Evolutionary conservation across 2,888 invertebrate species (phyloP).

Genomic region (Dastarcus helophoroides): DNA sequence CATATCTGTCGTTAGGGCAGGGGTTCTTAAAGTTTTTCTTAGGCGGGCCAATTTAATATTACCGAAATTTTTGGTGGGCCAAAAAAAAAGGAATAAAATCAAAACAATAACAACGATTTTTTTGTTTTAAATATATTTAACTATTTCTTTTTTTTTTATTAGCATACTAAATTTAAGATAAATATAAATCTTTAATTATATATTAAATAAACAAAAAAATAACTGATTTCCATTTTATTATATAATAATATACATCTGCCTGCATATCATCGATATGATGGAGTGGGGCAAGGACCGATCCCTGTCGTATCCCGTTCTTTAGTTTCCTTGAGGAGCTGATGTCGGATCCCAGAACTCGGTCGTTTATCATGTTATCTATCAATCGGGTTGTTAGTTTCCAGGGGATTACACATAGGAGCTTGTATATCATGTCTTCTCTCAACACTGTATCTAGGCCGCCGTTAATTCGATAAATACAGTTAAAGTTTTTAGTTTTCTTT

Average conservation of each 20-base stretch:
- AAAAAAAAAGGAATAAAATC: too few species aligned
- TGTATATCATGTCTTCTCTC: slow-evolving; percentile 12
- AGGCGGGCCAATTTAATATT: not conserved
- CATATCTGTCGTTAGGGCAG: too few species aligned
- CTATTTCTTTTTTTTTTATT: too few species aligned
- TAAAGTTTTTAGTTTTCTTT: slow-evolving; percentile 7
- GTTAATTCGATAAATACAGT: slow-evolving; percentile 11
- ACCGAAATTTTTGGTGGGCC: too few species aligned
- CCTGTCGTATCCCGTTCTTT: slow-evolving; percentile 14
- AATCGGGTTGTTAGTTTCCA: slow-evolving; percentile 6
- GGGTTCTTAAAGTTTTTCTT: slow-evolving; percentile 1
- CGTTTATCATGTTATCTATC: slow-evolving; percentile 12
- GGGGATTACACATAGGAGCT: slow-evolving; percentile 8
- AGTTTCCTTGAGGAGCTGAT: slow-evolving; percentile 7
- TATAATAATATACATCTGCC: too few species aligned
- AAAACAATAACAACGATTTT: too few species aligned
- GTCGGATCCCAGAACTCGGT: slow-evolving; percentile 9
- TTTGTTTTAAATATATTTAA: too few species aligned
- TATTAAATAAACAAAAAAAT: too few species aligned
- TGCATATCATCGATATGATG: slow-evolving; percentile 9
- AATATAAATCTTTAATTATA: too few species aligned
- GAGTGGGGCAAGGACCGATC: slow-evolving; percentile 13
- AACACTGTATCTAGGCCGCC: slow-evolving; percentile 15
- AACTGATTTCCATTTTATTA: too few species aligned
- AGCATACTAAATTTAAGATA: too few species aligned